Percentiles rank a stretch among this genome's conserved stretches.
Evolutionary conservation across 2,797 vertebrate genomes (phyloP).

Genomic region (Poeciliopsis infans): DNA sequence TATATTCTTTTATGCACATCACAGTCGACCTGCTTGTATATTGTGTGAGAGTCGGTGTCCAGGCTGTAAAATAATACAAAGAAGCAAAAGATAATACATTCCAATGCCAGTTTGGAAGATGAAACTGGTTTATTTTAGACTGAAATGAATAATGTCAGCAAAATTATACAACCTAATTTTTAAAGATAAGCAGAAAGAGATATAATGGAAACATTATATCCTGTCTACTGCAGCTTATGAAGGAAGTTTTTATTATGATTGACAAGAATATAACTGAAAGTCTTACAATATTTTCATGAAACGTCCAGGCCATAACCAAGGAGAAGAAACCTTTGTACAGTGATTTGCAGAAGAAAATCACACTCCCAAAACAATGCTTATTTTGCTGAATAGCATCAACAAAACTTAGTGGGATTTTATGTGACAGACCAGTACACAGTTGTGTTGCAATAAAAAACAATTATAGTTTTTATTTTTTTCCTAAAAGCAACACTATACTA

Average conservation of each 20-base stretch:
- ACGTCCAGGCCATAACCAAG: not conserved
- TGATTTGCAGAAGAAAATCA: not conserved
- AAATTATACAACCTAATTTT: not conserved
- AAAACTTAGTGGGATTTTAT: not conserved
- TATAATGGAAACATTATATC: not conserved
- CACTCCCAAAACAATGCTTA: too few species aligned
- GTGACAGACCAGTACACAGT: not conserved
- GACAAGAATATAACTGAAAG: not conserved
- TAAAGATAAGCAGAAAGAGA: not conserved
- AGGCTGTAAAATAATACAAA: not conserved
- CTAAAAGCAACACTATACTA: not conserved
- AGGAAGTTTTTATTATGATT: conserved; percentile 1
- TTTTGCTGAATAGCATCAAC: not conserved
- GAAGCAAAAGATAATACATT: not conserved
- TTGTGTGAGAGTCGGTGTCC: not conserved
- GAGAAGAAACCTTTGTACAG: not conserved
- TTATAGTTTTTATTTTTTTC: not conserved
- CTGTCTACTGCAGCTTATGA: not conserved
- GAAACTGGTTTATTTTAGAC: not conserved
- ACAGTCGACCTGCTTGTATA: not conserved
- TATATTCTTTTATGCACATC: not conserved
- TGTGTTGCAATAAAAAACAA: not conserved
- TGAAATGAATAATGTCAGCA: not conserved
- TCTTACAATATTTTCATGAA: not conserved
- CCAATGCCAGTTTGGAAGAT: not conserved